Conservation (phyloP, 2,888 invertebrate species). For the Rhorus exstirpatorius region DNA sequence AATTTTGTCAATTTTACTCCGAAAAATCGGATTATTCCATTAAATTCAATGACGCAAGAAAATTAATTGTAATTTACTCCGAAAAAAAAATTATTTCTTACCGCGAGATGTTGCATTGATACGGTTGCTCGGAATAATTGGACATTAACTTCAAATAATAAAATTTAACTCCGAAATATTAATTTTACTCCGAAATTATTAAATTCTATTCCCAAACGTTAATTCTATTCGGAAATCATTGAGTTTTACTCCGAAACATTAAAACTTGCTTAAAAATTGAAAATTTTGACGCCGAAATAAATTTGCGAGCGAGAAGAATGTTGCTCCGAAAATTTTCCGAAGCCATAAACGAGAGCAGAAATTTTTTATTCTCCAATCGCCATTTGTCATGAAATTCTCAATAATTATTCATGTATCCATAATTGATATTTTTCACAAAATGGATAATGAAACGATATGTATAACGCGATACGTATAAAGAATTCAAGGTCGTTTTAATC, state of each 20-base stretch:
- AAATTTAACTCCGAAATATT: background rate
- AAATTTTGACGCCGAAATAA: background rate
- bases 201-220: background rate
- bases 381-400: background rate
- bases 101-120: too few species aligned
- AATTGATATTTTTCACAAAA: too few species aligned
- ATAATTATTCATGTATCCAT: background rate
- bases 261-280: background rate
- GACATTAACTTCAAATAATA: too few species aligned
- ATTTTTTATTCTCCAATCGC: too few species aligned
- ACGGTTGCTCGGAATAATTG: too few species aligned
- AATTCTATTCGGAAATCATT: background rate
- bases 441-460: background rate
- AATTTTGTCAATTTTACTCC: background rate
- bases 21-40: too few species aligned
- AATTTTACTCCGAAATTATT: background rate
- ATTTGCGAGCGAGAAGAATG: background rate
- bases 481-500: conserved; percentile 29
- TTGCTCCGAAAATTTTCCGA: background rate
- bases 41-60: too few species aligned
- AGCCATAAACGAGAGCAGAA: too few species aligned
- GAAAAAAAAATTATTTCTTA: background rate
- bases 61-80: too few species aligned
- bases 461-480: background rate
- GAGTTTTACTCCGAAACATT: background rate